Base-by-base conservation (phyloP, 1,140 invertebrate species). In the Meloidogyne hapla region DNA sequence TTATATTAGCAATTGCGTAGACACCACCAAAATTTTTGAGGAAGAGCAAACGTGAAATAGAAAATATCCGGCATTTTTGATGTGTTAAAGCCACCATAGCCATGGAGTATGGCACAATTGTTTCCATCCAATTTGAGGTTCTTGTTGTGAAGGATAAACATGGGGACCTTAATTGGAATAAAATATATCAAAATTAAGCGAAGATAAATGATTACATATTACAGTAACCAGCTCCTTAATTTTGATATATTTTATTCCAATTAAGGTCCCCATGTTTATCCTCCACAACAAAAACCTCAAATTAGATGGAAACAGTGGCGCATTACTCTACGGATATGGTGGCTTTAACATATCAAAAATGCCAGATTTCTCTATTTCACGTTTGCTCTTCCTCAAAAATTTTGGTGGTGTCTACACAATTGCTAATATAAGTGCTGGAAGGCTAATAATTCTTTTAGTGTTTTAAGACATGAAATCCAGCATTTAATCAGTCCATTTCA, bases 61-160 rank as follows among this genome's bases (percentile, higher is more conserved):
- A 93, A 88, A 94, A 94, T n/a, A 21, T 90, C 91, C 8, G 96
- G 95, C 84, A 92, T 92, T 76, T 97, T 89, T 83, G 92, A 93
- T 73, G 96, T 92, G 89, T 96, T 96, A 87, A 98, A 99, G 0
- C 96, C 96, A 63, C 96, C 96, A 89, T 99, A 99, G 23, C 95
- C 96, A 88, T 98, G 98, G 21, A 99, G 88, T 15, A 97, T 88
- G 75, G 91, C 92, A 28, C 92, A 93, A 87, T 91, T 92, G 62
- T 89, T 90, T 38, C 92, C 92, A 89, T 94, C 91, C 73, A 85
- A 80, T 40, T 83, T 61, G 13, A 90, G 83, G 88, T 92, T 92
- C 89, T 93, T 93, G 85, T 91, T 92, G 79, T 92, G 91, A 40
- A 97, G 91, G 79, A 99, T 92, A 88, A 97, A 99, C 96, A 99